phyloP scores from a whole-genome alignment of 2,888 invertebrate genomes.

The Aleiodes leptofemur region DNA sequence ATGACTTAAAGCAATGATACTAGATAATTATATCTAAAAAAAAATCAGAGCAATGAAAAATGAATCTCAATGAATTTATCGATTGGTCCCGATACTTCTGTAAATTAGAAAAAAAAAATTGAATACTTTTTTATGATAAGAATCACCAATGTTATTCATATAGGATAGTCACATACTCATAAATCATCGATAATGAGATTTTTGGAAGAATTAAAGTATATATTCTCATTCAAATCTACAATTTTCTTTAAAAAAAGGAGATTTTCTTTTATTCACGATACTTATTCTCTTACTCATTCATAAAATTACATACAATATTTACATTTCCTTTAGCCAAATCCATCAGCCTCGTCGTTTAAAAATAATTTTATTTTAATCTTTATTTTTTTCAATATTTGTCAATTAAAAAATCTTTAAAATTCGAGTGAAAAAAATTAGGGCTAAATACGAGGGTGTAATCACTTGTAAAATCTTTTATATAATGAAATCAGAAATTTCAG shows the following conservation, averaged over 20 bases:
- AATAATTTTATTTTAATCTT: too few species aligned
- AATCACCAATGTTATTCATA: slow-evolving; percentile 42
- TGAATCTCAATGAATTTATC: slow-evolving; percentile 18
- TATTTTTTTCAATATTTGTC: neutral
- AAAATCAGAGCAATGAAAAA: neutral
- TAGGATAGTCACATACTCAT: slow-evolving; percentile 12
- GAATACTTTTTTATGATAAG: slow-evolving; percentile 54
- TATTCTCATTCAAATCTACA: too few species aligned
- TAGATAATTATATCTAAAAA: slow-evolving; percentile 27
- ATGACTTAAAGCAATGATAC: neutral
- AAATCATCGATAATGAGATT: neutral
- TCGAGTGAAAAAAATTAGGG: neutral
- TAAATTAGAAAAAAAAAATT: slow-evolving; percentile 27
- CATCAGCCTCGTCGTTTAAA: neutral
- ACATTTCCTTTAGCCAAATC: neutral
- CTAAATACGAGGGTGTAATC: neutral
- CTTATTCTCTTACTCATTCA: neutral
- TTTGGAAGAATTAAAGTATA: too few species aligned
- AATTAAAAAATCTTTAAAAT: neutral
- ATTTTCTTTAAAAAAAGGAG: too few species aligned
- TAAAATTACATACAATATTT: slow-evolving; percentile 6
- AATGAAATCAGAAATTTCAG: too few species aligned
- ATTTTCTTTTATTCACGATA: slow-evolving; percentile 13
- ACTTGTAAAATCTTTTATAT: too few species aligned
- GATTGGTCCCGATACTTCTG: slow-evolving; percentile 26